These are phyloP conservation scores for Hypocryptadius cinnamomeus DNA, from an alignment of 2,113 vertebrate genomes.

Conservation along the genomic window DNA sequence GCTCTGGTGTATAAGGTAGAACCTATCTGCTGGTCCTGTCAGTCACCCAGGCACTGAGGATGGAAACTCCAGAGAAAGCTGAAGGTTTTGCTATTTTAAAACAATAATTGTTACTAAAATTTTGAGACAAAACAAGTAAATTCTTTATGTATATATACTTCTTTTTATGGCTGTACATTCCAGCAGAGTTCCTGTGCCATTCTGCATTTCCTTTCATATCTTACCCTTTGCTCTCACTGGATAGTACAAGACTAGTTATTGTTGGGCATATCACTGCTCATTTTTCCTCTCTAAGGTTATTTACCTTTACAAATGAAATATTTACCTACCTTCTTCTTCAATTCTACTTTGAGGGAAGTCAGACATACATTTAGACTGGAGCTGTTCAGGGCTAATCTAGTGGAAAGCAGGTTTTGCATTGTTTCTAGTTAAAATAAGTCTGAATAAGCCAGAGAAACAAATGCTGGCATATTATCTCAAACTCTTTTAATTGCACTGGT, in stretches of 20 bases:
- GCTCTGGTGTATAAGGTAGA: accelerated
- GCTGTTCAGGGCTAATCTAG: background rate
- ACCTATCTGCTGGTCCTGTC: background rate
- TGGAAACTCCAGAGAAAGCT: background rate
- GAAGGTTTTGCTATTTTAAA: background rate
- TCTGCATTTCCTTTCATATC: background rate
- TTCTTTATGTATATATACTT: background rate
- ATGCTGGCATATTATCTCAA: background rate
- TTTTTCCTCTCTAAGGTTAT: background rate
- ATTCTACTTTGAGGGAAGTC: background rate
- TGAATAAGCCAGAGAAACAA: background rate
- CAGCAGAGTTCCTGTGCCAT: background rate
- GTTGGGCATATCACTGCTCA: background rate
- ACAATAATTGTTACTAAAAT: background rate
- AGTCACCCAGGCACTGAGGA: background rate
- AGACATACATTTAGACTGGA: background rate
- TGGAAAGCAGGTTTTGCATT: background rate
- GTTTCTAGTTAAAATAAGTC: background rate
- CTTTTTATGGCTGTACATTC: background rate
- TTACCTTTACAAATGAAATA: background rate
- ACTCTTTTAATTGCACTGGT: background rate
- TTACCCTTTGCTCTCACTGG: background rate
- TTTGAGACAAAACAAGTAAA: background rate
- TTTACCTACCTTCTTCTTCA: background rate
- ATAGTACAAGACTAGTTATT: background rate